phyloP scores from a whole-genome alignment of 2,113 vertebrate genomes.

The Crypturellus undulatus region DNA sequence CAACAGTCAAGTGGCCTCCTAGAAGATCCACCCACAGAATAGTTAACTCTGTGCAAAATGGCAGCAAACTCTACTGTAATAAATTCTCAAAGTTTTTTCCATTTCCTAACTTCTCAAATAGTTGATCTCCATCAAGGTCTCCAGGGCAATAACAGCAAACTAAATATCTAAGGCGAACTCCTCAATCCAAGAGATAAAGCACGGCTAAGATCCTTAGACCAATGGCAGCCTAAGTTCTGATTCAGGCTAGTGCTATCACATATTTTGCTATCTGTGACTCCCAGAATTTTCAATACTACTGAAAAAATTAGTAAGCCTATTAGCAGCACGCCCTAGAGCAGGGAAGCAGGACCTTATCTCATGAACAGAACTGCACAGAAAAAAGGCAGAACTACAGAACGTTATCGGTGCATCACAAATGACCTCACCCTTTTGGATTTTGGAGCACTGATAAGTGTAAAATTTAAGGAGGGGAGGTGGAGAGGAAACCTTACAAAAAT shows the following conservation, averaged over 20 bases:
- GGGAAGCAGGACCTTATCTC: too few species aligned
- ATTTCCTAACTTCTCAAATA: neutral
- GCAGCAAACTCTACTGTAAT: neutral
- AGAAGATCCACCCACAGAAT: neutral
- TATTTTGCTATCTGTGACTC: neutral
- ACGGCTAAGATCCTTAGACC: neutral
- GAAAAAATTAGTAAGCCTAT: too few species aligned
- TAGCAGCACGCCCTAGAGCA: too few species aligned
- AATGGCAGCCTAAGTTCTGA: neutral
- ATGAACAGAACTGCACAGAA: too few species aligned
- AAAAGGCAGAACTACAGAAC: too few species aligned
- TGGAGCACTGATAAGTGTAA: too few species aligned
- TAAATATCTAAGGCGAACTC: neutral
- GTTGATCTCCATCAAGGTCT: neutral
- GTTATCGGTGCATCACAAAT: too few species aligned
- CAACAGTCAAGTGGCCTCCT: neutral
- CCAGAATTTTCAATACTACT: too few species aligned
- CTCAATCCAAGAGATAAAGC: neutral
- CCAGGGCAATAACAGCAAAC: neutral
- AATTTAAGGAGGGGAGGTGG: too few species aligned
- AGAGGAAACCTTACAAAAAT: neutral
- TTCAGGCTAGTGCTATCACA: neutral
- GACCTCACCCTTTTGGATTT: too few species aligned
- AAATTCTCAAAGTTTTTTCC: conserved; percentile 45
- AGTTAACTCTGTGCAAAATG: neutral